These are phyloP conservation scores for Tipula unca DNA, from an alignment of 2,888 invertebrate genomes.

Conservation along the genomic window DNA sequence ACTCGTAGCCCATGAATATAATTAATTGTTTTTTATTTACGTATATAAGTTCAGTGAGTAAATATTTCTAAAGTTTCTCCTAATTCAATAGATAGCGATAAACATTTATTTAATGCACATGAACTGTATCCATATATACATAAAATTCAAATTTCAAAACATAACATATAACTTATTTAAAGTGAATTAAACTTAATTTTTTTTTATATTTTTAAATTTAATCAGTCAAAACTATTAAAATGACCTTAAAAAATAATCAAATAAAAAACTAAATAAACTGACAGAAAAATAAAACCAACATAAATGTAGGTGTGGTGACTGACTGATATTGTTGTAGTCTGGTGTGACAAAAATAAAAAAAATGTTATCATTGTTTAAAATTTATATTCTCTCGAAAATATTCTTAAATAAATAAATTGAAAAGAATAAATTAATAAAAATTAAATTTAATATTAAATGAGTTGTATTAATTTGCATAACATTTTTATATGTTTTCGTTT, in stretches of 20 bases:
- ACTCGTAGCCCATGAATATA: too few species aligned
- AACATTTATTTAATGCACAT: background rate
- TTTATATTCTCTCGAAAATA: background rate
- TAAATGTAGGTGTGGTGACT: slow-evolving; percentile 8
- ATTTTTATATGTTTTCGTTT: slow-evolving; percentile 10
- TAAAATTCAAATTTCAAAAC: background rate
- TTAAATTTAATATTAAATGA: background rate
- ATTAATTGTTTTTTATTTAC: too few species aligned
- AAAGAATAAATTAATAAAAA: background rate
- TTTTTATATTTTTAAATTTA: background rate
- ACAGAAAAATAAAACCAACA: background rate
- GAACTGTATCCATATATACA: background rate
- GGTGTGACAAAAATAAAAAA: slow-evolving; percentile 2
- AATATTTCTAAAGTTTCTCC: background rate
- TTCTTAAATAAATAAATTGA: background rate
- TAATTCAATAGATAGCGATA: background rate
- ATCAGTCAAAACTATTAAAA: slow-evolving; percentile 8
- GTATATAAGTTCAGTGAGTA: too few species aligned
- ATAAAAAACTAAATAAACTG: background rate
- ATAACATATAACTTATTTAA: background rate
- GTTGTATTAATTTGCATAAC: background rate
- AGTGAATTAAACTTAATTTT: background rate
- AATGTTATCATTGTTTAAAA: background rate
- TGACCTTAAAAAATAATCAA: background rate
- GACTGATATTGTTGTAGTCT: background rate